A percentile compares a stretch with the other conserved stretches of the same genome.
Conservation (phyloP, 2,888 invertebrate genomes). For the Deladenus siricidicola region DNA sequence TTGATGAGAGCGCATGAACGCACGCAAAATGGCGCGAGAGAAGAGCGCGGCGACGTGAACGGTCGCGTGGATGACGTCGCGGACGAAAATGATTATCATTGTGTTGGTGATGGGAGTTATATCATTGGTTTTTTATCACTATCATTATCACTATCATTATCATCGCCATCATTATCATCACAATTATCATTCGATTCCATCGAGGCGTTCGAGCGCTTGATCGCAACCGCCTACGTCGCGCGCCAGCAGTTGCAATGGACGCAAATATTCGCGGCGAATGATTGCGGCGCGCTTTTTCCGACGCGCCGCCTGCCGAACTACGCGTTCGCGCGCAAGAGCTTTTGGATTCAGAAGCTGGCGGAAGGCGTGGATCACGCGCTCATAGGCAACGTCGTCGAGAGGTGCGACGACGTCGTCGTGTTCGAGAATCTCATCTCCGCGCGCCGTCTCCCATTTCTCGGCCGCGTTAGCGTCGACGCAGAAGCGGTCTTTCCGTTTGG, state of each 20-base stretch:
- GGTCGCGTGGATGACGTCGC: too few relatives aligned
- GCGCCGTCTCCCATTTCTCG: conserved; percentile 8
- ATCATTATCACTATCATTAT: too few relatives aligned
- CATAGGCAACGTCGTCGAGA: conserved; percentile 31
- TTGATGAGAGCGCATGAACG: background rate
- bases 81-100: too few relatives aligned
- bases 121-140: too few relatives aligned
- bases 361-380: conserved; percentile 34
- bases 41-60: too few relatives aligned
- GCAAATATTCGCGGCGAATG: conserved; percentile 22
- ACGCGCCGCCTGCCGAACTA: conserved; percentile 36
- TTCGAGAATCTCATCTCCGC: conserved; percentile 28
- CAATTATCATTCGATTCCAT: background rate
- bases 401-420: conserved; percentile 13
- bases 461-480: background rate
- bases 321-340: conserved; percentile 32
- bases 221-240: conserved; percentile 6
- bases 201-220: background rate
- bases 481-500: conserved; percentile 3
- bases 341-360: conserved; percentile 32
- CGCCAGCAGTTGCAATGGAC: conserved; percentile 35
- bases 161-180: too few relatives aligned
- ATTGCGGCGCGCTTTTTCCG: background rate
- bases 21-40: too few relatives aligned
- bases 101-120: too few relatives aligned